phyloP scores from a whole-genome alignment of 2,797 vertebrate species.

The Arctocebus calabarensis region DNA sequence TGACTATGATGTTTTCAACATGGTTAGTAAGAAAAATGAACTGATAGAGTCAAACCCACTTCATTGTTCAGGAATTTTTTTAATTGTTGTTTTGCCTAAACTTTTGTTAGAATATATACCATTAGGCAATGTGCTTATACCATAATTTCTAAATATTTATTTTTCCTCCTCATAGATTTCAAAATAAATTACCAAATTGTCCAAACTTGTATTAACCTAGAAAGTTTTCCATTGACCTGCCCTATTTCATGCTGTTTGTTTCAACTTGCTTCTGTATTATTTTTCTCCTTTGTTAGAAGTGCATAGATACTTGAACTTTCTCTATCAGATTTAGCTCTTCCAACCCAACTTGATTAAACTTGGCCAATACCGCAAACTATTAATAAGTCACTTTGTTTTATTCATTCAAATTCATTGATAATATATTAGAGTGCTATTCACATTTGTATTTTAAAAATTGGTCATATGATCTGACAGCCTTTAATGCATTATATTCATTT shows the following conservation, averaged over 20 bases:
- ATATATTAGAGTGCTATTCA: neutral
- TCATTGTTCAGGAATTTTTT: neutral
- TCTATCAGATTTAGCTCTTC: neutral
- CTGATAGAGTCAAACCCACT: neutral
- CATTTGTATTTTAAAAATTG: neutral
- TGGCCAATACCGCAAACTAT: too few relatives aligned
- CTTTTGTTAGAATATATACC: neutral
- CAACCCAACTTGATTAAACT: neutral
- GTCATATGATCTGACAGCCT: neutral
- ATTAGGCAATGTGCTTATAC: neutral
- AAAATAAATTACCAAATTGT: neutral
- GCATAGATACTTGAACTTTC: neutral
- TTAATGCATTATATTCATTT: neutral
- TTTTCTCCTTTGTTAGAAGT: neutral
- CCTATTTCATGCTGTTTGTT: neutral
- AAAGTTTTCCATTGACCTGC: neutral
- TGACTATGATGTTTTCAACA: neutral
- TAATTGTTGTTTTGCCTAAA: neutral
- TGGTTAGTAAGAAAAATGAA: neutral
- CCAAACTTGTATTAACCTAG: neutral
- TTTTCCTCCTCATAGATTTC: neutral
- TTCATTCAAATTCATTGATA: neutral
- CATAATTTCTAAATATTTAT: neutral
- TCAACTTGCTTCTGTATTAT: neutral
- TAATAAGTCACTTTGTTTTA: neutral